Evolutionary conservation across 2,113 vertebrate genomes (phyloP), one percentile per base, ranked within the genome.

Genomic region (Taurulus bubalis): DNA sequence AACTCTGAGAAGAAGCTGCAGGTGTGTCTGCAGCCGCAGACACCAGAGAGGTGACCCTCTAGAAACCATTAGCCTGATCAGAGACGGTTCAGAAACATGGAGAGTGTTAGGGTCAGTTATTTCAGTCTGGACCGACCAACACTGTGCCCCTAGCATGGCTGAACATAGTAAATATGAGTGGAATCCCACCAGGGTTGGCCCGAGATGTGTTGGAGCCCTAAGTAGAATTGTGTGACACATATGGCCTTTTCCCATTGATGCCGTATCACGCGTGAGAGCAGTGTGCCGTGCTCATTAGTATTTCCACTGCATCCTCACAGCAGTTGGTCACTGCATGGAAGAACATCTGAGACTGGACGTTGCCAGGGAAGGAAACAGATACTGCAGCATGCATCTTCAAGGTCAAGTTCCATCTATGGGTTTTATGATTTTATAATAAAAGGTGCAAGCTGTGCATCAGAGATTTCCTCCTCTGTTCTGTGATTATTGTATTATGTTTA

Each of bases 211-310:
- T 42, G 42, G 14, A 32, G n/a, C 6, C 4, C 0, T 58, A 38
- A n/a, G 10, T 8, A 45, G 32, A 71, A 56, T 47, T 71, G 47
- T 28, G 20, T 66, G 69, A 26, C 69, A 67, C 55, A 62, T 22
- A 28, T 22, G 34, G 62, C 56, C 9, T 30, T 18, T 10, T 28
- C 11, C 56, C 34, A 2, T 18, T 28, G 24, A 22, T 56, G 6
- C 10, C 0, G 20, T 26, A 56, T 47, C 1, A 42, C 26, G 64
- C 32, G 18, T 69, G 76, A 60, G 72, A 77, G 51, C 68, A 14
- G 6, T 51, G 60, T 30, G n/a, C 47, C 0, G 6, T 15, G 28
- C 87, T 85, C 81, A 87, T 87, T 89, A 70, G 51, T 78, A 89
- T 87, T 81, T 74, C 68, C 64, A 8, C 42, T 51, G 79, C 68